phyloP scores from a whole-genome alignment of 2,888 invertebrate genomes.

The Ichneumoninae sp. region DNA sequence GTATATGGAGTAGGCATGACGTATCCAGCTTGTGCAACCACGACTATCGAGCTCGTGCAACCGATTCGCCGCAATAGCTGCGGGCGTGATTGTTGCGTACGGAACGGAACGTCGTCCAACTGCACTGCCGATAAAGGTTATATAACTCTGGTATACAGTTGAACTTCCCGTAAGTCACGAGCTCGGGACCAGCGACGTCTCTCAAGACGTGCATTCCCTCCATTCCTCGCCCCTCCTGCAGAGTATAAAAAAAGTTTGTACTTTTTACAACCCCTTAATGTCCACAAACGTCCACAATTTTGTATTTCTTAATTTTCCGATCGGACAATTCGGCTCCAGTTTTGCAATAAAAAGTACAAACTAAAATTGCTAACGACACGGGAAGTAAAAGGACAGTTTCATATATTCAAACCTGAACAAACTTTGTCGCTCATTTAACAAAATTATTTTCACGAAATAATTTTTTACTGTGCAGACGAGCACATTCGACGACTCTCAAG shows the following conservation, averaged over 20 bases:
- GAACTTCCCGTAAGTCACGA: not conserved
- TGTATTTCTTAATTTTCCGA: too few species aligned
- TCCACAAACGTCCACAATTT: too few species aligned
- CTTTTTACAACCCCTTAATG: too few species aligned
- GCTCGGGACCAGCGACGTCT: not conserved
- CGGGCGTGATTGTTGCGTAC: constrained; percentile 35
- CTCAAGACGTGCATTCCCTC: not conserved
- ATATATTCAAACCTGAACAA: too few species aligned
- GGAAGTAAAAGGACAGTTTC: too few species aligned
- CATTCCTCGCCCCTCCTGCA: not conserved
- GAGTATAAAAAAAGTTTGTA: not conserved
- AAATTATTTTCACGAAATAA: too few species aligned
- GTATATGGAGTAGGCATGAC: not conserved
- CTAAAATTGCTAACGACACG: too few species aligned
- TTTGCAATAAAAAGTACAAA: too few species aligned
- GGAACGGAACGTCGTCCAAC: constrained; percentile 37
- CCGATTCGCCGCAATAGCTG: constrained; percentile 43
- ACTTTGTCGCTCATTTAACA: too few species aligned
- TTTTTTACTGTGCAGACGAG: not conserved
- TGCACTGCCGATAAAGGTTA: constrained; percentile 55
- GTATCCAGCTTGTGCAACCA: constrained; percentile 8
- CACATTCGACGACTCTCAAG: not conserved
- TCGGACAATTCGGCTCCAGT: too few species aligned
- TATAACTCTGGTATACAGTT: constrained; percentile 32
- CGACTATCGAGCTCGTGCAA: constrained; percentile 36